Conservation (phyloP, 2,113 vertebrate genomes). For the Mixornis gularis region DNA sequence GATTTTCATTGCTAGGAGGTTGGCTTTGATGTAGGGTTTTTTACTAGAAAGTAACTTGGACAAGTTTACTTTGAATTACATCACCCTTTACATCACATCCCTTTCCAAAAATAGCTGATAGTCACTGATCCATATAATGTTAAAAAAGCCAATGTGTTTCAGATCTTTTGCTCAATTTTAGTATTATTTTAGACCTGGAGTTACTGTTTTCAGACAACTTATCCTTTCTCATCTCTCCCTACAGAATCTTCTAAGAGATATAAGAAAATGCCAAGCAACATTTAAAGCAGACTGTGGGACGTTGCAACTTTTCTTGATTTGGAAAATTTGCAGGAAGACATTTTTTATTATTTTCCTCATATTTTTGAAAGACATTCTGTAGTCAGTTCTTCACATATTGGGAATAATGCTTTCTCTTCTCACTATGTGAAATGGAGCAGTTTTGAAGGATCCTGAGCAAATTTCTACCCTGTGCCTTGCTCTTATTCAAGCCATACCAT, state of each 20-base stretch:
- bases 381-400: neutral
- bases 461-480: neutral
- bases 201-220: neutral
- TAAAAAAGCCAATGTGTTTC: neutral
- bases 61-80: neutral
- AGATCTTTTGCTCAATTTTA: neutral
- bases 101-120: neutral
- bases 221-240: neutral
- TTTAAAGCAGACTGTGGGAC: neutral
- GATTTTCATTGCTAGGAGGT: neutral
- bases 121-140: neutral
- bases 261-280: neutral
- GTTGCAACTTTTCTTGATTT: neutral
- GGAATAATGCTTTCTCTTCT: neutral
- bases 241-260: neutral
- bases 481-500: neutral
- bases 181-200: neutral
- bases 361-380: neutral
- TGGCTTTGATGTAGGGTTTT: neutral
- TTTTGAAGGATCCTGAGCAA: neutral
- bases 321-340: neutral
- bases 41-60: neutral
- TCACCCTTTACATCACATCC: neutral
- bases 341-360: neutral
- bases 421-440: neutral